Evolutionary conservation across 2,113 vertebrate species (phyloP), one percentile per base, ranked within the genome.

Genomic region (Acrocephalus arundinaceus): DNA sequence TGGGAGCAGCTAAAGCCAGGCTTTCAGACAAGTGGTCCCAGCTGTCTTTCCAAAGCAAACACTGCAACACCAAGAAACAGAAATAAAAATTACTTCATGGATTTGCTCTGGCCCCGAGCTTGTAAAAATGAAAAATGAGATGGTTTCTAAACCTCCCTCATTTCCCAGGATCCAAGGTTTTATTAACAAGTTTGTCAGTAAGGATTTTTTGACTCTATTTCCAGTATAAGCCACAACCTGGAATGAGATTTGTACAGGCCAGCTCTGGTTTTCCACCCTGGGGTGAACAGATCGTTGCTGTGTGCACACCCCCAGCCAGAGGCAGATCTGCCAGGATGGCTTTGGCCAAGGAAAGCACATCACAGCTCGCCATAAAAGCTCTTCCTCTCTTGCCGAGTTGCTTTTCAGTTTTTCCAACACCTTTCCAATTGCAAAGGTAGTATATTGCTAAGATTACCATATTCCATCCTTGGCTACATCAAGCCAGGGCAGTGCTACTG

Each of bases 11-110:
- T 65, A 43, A 54, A 80, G 80, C 59, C 76, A 51, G 63, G 79
- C 79, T 85, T 74, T 59, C 83, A 87, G 89, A 74, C 61, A 84
- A 81, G 52, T 19, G 33, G 27, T 57, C 80, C 88, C 86, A 67
- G 65, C 52, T 4, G 1, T 41, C 61, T 37, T 71, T 67, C 90
- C 94, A 94, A 93, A 93, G 68, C 72, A 92, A 95, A 93, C 63
- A 66, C 3, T 58, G 63, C 49, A 70, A 71, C 67, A 35, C 51
- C 1, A 2, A 92, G 55, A 67, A 94, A 87, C 59, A 94, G 90
- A 90, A 95, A 92, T 92, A 96, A 88, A 93, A 93, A 88, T 80
- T 11, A 92, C 83, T 94, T 88, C 88, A 76, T 18, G 63, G 79
- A 76, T 93, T 95, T 93, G 25, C 73, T 86, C 70, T 23, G 52